A percentile compares a stretch with the other conserved stretches of the same genome.
phyloP scores from a whole-genome alignment of 2,113 vertebrate species.

The Potamarius usumacintae region DNA sequence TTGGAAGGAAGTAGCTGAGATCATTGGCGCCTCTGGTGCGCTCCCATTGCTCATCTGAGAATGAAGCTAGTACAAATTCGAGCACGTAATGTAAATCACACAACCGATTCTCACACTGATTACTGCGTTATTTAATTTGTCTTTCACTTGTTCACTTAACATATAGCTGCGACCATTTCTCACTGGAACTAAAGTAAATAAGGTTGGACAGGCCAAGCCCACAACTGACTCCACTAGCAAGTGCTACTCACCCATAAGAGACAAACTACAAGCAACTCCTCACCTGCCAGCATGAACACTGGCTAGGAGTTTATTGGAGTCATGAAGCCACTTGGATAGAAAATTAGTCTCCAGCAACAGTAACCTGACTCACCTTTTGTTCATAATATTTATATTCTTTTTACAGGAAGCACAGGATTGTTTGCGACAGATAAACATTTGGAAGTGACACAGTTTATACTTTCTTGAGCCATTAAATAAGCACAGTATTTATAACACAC shows the following conservation, averaged over 20 bases:
- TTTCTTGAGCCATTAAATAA: neutral
- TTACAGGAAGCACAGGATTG: neutral
- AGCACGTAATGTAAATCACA: neutral
- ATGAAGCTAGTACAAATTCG: neutral
- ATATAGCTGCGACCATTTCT: neutral
- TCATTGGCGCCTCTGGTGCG: neutral
- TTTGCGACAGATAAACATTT: neutral
- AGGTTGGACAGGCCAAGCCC: neutral
- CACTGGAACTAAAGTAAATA: neutral
- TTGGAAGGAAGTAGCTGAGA: neutral
- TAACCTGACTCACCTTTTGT: neutral
- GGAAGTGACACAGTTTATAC: neutral
- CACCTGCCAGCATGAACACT: neutral
- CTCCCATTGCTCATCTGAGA: neutral
- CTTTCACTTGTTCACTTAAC: neutral
- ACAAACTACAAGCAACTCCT: neutral
- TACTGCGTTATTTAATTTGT: neutral
- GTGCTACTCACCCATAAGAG: neutral
- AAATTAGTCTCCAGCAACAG: neutral
- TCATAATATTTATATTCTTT: neutral
- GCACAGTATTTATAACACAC: neutral
- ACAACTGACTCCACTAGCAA: neutral
- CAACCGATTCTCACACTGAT: neutral
- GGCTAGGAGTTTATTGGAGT: neutral
- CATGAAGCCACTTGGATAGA: neutral